Base-by-base conservation (phyloP, 2,113 vertebrate species). In the Tricholaema leucomelas region DNA sequence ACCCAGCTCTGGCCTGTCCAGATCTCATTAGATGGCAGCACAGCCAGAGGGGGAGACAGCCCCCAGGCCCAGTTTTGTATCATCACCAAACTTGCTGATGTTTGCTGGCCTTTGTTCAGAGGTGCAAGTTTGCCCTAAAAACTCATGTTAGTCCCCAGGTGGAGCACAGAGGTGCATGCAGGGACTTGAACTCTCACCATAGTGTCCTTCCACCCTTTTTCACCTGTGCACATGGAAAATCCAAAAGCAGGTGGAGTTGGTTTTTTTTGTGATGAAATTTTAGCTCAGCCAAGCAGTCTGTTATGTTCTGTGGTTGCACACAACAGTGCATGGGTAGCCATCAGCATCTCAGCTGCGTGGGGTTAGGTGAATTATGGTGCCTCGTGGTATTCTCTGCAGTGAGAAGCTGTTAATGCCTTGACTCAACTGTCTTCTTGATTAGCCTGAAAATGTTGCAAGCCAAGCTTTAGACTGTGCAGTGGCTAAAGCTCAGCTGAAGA, bases 401-500 rank as follows among this genome's bases (percentile, higher is more conserved):
- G 69, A 94, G 78, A 69, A 78, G 1, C 89, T 79, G 2, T 81
- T 81, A 77, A 28, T 89, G 78, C 63, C 52, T 92, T 91, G 76
- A 76, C 74, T 95, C 46, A 66, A 61, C 67, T 85, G 40, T 61
- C 81, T 63, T 36, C 83, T 54, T 74, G 65, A 93, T 91, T 79
- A 89, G 66, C 69, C 42, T 85, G 88, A 58, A 76, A 91, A 67
- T 52, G 15, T 48, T 36, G 42, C 85, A 88, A 93, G 90, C 90
- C 91, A 91, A 67, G 54, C 64, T 93, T 79, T 72, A 75, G 61
- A 50, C 87, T 75, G 59, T 42, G 28, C 78, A 30, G 30, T 63
- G 78, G 31, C 75, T 91, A 69, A 84, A 94, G 42, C 80, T 89
- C 90, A 76, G 70, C 36, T 66, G 63, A 91, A 92, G 70, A 11